Base-by-base conservation (phyloP, 2,797 vertebrate species). In the Bucorvus abyssinicus region DNA sequence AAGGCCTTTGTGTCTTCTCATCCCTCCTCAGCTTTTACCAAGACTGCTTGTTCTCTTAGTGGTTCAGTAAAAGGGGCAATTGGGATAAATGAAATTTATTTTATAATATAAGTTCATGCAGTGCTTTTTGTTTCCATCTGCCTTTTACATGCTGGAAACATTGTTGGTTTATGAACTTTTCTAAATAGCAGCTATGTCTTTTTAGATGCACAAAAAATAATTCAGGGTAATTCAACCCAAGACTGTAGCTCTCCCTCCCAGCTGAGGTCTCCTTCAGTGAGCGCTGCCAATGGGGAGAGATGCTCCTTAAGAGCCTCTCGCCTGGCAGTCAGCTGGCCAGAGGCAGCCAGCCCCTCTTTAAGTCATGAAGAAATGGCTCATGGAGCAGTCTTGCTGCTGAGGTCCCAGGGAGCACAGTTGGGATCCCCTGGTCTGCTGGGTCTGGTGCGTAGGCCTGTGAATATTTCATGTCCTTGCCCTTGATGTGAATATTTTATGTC, bases 291-390 rank as follows among this genome's bases (percentile, higher is more conserved):
- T 27, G 27, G 73, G 57, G 24, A 60, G 49, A 50, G 77, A 16
- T 50, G 69, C 34, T 89, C 55, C 53, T 79, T 89, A 90, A 89
- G 30, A 86, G 11, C 57, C 69, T 78, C 69, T 80, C 22, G 3
- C 42, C 76, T 64, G 45, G 56, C 80, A 65, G 50, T 36, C 77
- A 86, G 45, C 16, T 0, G 3, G 27, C 20, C 20, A 2, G 44
- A 52, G 53, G n/a, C 74, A 90, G 45, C 26, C 44, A 0, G 36
- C 55, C 42, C n/a, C 6, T 1, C 45, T 88, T 89, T 9, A 42
- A 1, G 0, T n/a, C 0, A 0, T 19, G 34, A 73, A 82, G 61
- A 71, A 79, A 65, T 44, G 26, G 18, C 47, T 90, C 44, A 24
- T 15, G 20, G 74, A 89, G 29, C 53, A 60, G 13, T 36, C 50